Evolutionary conservation across 1,140 invertebrate species (phyloP).

Genomic region (Papilio aristodemus): DNA sequence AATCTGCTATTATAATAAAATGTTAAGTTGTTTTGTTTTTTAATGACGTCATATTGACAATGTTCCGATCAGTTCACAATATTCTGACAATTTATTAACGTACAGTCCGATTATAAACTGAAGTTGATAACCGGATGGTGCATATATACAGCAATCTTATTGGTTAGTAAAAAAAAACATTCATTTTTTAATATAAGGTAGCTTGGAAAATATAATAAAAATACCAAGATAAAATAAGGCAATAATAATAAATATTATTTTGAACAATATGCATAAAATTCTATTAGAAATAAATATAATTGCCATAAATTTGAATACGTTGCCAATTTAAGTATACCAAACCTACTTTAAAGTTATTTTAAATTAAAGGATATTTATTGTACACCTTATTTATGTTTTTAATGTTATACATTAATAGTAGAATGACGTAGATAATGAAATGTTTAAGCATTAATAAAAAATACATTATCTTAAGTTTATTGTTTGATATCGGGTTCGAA

Average conservation of each 20-base stretch:
- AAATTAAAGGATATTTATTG: not conserved
- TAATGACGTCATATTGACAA: too few species aligned
- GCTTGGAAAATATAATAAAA: too few species aligned
- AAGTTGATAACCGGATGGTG: too few species aligned
- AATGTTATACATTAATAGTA: not conserved
- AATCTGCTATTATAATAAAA: too few species aligned
- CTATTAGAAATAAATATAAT: not conserved
- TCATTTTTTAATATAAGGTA: too few species aligned
- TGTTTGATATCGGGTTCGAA: not conserved
- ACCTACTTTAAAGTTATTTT: not conserved
- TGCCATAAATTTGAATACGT: not conserved
- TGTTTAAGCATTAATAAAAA: not conserved
- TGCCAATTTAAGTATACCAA: not conserved
- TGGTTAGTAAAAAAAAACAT: too few species aligned
- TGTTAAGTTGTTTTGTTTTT: too few species aligned
- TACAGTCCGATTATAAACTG: too few species aligned
- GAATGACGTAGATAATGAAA: too few species aligned
- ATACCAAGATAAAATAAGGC: not conserved
- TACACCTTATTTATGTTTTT: not conserved
- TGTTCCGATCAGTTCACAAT: too few species aligned
- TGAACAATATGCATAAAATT: not conserved
- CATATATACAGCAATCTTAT: too few species aligned
- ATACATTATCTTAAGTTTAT: conserved; percentile 1
- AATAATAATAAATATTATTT: not conserved
- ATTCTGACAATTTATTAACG: too few species aligned